Evolutionary conservation across 2,888 invertebrate species (phyloP).

Genomic region (Thera britannica): DNA sequence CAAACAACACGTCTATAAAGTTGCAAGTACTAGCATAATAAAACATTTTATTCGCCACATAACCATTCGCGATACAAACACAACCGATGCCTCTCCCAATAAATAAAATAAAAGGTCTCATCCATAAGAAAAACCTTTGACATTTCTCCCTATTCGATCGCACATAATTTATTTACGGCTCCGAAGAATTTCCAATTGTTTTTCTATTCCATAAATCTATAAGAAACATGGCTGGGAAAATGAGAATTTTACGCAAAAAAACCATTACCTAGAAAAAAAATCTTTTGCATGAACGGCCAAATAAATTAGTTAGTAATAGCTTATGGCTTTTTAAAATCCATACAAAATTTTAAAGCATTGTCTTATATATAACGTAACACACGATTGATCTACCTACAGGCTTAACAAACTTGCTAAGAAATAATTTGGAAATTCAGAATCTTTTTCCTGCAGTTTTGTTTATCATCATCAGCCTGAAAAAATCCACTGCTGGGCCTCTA

Average conservation of each 20-base stretch:
- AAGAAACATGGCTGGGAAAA: slow-evolving; percentile 9
- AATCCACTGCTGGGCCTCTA: too few relatives aligned
- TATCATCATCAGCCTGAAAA: too few relatives aligned
- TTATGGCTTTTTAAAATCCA: too few relatives aligned
- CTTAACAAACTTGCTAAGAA: too few relatives aligned
- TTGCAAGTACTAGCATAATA: slow-evolving; percentile 6
- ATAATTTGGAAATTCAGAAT: too few relatives aligned
- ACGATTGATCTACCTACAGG: too few relatives aligned
- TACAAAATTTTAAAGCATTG: too few relatives aligned
- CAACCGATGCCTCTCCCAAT: slow-evolving; percentile 10
- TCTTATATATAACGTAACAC: too few relatives aligned
- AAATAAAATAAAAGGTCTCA: slow-evolving; percentile 13
- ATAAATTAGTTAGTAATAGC: too few relatives aligned
- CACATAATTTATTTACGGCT: slow-evolving; percentile 28
- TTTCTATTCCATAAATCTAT: slow-evolving; percentile 32
- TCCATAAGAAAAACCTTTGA: slow-evolving; percentile 24
- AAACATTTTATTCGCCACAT: slow-evolving; percentile 13
- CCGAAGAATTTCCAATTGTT: slow-evolving; percentile 26
- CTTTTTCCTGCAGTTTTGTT: too few relatives aligned
- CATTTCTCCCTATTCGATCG: slow-evolving; percentile 20
- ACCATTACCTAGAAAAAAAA: background rate
- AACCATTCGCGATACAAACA: slow-evolving; percentile 15
- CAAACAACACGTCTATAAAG: slow-evolving; percentile 3
- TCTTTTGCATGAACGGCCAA: too few relatives aligned
- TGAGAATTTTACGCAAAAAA: background rate